Percentiles rank a stretch among this genome's conserved stretches.
phyloP scores from a whole-genome alignment of 2,888 invertebrate genomes.

The Rotaria macrura region DNA sequence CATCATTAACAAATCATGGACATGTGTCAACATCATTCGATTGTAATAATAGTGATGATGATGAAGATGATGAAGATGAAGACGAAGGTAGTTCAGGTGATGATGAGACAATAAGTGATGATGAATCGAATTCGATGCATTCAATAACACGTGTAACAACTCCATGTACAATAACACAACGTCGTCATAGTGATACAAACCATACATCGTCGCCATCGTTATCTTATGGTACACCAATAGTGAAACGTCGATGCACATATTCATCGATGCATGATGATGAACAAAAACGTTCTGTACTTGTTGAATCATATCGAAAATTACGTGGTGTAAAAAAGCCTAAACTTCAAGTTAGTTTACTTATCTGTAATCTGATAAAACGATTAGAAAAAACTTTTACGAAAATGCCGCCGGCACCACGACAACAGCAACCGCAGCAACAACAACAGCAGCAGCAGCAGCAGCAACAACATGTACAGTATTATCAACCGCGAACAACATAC shows the following conservation, averaged over 20 bases:
- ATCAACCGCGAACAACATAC: slow-evolving; percentile 6
- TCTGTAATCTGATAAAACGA: slow-evolving; percentile 20
- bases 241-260: slow-evolving; percentile 15
- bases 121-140: background rate
- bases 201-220: background rate
- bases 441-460: background rate
- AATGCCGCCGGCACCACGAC: background rate
- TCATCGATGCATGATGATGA: slow-evolving; percentile 20
- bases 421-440: background rate
- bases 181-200: slow-evolving; percentile 20
- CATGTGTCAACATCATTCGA: background rate
- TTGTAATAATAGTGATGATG: background rate
- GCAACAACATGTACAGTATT: background rate
- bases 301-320: background rate
- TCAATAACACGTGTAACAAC: background rate
- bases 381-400: slow-evolving; percentile 11
- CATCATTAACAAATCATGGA: background rate
- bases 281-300: background rate
- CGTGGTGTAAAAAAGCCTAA: slow-evolving; percentile 14
- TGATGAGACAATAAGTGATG: background rate
- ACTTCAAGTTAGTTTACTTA: background rate
- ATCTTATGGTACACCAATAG: background rate
- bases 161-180: background rate
- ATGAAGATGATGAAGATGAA: background rate
- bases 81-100: background rate